Base-by-base conservation (phyloP, 2,888 invertebrate species). In the Epirrhoe alternata region DNA sequence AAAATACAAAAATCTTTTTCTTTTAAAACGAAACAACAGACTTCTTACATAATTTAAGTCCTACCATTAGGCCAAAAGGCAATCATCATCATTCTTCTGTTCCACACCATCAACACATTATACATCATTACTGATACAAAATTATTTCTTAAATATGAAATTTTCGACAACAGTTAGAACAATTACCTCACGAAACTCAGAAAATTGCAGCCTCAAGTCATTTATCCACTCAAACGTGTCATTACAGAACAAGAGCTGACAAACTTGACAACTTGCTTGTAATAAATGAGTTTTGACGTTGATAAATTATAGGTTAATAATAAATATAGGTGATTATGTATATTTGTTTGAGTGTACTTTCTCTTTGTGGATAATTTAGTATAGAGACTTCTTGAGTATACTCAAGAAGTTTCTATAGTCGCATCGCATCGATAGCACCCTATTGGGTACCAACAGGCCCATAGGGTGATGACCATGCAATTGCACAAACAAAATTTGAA, bases 251-350 rank as follows among this genome's bases (percentile, higher is more conserved):
- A 82, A 84, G 78, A 77, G 75, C 77, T 76, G 74, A 75, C 79
- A 74, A 74, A 84, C 81, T 82, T 85, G 86, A 86, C 88, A 86
- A 84, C 82, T 86, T 80, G 83, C 81, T 85, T 81, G 85, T 81
- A 82, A 83, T 83, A 85, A 88, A 87, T 86, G 82, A 80, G 83
- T 78, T 79, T 74, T 79, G 86, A 87, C 87, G 77, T 83, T 86
- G 87, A 88, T 84, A 87, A 86, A 88, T 88, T 82, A 83, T 79
- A 71, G 74, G 74, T 74, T 75, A 42, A 10, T 42, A 42, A 42
- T 42, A 42, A 42, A 2, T 42, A 42, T 42, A 33, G 3, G 12
- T 42, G 38, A 42, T 42, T 42, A 42, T 42, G 38, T 42, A 12
- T 10, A 38, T 8, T 42, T 24, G 3, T 2, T 42, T 42, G 3